Percentiles rank a stretch among this genome's conserved stretches.
These are phyloP conservation scores for Colostygia pectinataria DNA, from an alignment of 2,888 invertebrate species.

Conservation along the genomic window DNA sequence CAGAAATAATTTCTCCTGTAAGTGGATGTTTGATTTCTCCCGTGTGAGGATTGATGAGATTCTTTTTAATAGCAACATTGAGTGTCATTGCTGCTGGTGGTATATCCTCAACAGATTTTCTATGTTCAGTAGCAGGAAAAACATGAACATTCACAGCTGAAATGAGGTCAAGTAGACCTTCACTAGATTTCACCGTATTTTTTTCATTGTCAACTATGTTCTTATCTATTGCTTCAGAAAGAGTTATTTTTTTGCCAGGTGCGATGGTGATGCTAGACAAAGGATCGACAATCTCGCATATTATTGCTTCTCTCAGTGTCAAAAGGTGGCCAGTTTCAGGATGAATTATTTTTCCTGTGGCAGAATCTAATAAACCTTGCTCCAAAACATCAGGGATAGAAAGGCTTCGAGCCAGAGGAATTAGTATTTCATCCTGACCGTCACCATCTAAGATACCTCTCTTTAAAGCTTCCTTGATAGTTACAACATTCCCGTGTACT, in stretches of 20 bases:
- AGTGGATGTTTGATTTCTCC: constrained; percentile 88
- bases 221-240: constrained; percentile 89
- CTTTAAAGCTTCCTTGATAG: constrained; percentile 92
- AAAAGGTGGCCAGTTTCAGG: constrained; percentile 92
- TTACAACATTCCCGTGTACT: constrained; percentile 89
- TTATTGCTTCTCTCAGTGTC: constrained; percentile 91
- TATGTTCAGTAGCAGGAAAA: constrained; percentile 73
- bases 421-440: constrained; percentile 88
- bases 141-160: constrained; percentile 87
- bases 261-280: constrained; percentile 87
- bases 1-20: constrained; percentile 85
- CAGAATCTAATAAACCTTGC: constrained; percentile 92
- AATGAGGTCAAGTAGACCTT: constrained; percentile 85
- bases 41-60: constrained; percentile 86
- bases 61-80: constrained; percentile 88
- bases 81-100: constrained; percentile 93
- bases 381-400: constrained; percentile 92
- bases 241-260: constrained; percentile 85
- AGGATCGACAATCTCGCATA: constrained; percentile 94
- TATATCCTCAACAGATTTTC: constrained; percentile 76
- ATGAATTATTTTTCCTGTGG: constrained; percentile 90
- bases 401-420: constrained; percentile 91
- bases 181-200: constrained; percentile 84
- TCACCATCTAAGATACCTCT: constrained; percentile 91
- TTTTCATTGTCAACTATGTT: constrained; percentile 88